Evolutionary conservation across 2,797 vertebrate genomes (phyloP).

Genomic region (Anniella stebbinsi): DNA sequence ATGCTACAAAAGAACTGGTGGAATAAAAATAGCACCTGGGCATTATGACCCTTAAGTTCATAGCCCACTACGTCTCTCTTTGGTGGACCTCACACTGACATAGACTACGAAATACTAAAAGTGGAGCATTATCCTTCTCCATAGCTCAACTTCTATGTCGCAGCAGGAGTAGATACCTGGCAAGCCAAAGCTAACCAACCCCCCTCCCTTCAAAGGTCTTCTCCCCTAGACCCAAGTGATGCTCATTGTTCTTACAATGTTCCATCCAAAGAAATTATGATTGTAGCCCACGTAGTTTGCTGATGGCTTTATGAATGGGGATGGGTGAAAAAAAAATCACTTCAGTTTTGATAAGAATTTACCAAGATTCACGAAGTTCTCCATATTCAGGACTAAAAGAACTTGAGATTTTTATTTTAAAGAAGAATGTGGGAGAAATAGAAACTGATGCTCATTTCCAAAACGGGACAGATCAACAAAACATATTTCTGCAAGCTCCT

Average conservation of each 20-base stretch:
- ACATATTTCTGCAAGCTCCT: too few relatives aligned
- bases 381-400: too few relatives aligned
- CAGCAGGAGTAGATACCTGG: background rate
- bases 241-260: background rate
- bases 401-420: too few relatives aligned
- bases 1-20: background rate
- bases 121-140: background rate
- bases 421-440: too few relatives aligned
- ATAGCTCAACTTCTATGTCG: background rate
- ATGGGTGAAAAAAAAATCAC: too few relatives aligned
- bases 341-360: too few relatives aligned
- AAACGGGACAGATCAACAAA: too few relatives aligned
- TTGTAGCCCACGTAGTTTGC: background rate
- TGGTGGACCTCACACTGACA: slow-evolving; percentile 9
- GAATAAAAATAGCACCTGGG: slow-evolving; percentile 13
- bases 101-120: background rate
- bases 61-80: background rate
- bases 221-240: background rate
- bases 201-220: background rate
- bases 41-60: slow-evolving; percentile 29
- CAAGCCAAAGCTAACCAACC: background rate
- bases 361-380: too few relatives aligned
- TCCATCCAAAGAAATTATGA: background rate
- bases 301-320: too few relatives aligned
- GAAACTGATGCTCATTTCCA: too few relatives aligned